A percentile compares a stretch with the other conserved stretches of the same genome.
Evolutionary conservation across 2,113 vertebrate genomes (phyloP).

Genomic region (Albula goreensis): DNA sequence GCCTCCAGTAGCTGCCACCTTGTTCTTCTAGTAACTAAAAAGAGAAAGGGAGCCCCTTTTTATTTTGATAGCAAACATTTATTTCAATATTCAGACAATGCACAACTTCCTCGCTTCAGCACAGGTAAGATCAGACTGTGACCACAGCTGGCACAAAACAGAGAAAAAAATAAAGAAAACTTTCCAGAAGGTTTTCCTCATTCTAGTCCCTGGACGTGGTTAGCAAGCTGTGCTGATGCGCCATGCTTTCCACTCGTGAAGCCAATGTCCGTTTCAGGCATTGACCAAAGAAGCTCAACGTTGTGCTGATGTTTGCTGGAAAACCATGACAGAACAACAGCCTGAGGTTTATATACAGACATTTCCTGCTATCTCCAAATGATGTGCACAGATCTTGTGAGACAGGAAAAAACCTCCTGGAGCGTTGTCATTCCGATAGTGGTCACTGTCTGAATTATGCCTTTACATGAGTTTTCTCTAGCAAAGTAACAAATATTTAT

Average conservation of each 20-base stretch:
- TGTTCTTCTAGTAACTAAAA: neutral
- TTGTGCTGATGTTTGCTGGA: conserved; percentile 31
- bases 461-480: conserved; percentile 15
- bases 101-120: conserved; percentile 16
- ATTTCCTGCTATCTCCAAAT: conserved; percentile 24
- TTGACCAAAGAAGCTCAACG: conserved; percentile 28
- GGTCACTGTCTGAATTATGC: conserved; percentile 11
- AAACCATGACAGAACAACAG: conserved; percentile 28
- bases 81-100: conserved; percentile 41
- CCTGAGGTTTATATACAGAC: conserved; percentile 24
- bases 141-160: neutral
- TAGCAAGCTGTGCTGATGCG: conserved; percentile 18
- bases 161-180: neutral
- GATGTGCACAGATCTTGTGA: conserved; percentile 1
- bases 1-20: neutral
- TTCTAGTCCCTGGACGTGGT: conserved; percentile 19
- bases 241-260: conserved; percentile 25
- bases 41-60: neutral
- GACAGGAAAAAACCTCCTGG: neutral
- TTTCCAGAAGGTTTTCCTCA: neutral
- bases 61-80: conserved; percentile 43
- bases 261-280: conserved; percentile 24
- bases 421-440: neutral
- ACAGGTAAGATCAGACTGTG: neutral
- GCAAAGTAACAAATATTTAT: conserved; percentile 31